phyloP scores from a whole-genome alignment of 2,888 invertebrate species.

The Aricia artaxerxes region DNA sequence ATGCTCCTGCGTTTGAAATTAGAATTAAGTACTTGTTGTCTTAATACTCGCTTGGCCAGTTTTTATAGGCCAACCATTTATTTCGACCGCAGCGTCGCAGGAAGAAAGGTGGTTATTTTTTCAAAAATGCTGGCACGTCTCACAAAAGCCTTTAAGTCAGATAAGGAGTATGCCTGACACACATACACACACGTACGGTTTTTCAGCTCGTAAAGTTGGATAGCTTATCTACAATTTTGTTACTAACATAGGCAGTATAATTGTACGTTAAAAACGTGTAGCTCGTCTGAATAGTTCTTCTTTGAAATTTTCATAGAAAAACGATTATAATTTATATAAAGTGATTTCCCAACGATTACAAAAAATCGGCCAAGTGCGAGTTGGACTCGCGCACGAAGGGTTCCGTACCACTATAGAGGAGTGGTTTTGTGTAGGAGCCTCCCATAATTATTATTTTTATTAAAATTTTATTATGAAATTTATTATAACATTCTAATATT shows the following conservation, averaged over 20 bases:
- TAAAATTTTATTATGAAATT: no score
- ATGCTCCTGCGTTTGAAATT: not conserved
- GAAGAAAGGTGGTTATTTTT: not conserved
- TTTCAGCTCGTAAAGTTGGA: not conserved
- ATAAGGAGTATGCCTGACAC: not conserved
- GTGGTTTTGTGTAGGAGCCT: no score
- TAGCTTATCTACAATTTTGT: not conserved
- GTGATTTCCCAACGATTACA: no score
- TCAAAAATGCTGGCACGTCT: not conserved
- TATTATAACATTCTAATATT: no score
- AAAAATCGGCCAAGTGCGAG: no score
- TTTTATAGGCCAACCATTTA: not conserved
- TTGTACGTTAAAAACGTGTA: no score
- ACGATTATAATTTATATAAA: no score
- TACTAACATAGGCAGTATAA: not conserved
- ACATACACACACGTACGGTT: conserved; percentile 18
- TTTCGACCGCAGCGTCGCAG: not conserved
- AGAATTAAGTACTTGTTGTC: not conserved
- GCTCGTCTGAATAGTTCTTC: no score
- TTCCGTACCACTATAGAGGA: no score
- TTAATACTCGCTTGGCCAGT: not conserved
- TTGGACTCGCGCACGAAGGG: no score
- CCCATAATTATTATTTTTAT: no score
- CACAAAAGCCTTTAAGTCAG: not conserved
- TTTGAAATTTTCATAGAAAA: no score